A percentile compares a stretch with the other conserved stretches of the same genome.
phyloP scores from a whole-genome alignment of 2,797 vertebrate genomes.

The Rhinoraja longicauda region DNA sequence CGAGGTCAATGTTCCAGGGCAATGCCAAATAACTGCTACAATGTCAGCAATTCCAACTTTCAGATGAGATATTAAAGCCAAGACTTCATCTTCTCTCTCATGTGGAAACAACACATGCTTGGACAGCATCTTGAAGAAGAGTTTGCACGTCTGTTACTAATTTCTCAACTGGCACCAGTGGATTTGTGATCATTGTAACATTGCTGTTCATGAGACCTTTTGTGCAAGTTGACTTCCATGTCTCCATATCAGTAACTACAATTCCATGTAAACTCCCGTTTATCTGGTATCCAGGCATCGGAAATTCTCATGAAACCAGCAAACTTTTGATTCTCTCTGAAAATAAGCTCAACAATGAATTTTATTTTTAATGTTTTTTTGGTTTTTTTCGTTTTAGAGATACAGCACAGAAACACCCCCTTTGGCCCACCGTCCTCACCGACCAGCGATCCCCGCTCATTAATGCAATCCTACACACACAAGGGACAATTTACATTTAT shows the following conservation, averaged over 20 bases:
- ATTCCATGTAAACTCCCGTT: background rate
- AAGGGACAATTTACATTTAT: no score
- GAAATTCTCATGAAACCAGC: no score
- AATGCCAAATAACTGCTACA: background rate
- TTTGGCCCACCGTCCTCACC: no score
- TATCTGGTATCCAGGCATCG: no score
- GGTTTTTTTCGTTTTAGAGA: no score
- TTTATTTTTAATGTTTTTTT: no score
- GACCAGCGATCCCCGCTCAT: no score
- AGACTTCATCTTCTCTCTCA: background rate
- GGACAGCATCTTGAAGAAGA: background rate
- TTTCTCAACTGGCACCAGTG: background rate
- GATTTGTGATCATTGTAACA: background rate
- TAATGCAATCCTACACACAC: no score
- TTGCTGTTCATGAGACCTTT: background rate
- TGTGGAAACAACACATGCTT: background rate
- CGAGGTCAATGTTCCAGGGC: background rate
- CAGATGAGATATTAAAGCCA: background rate
- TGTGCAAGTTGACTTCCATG: background rate
- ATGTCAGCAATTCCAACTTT: background rate
- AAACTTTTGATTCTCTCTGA: no score
- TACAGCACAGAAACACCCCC: no score
- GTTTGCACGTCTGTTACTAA: background rate
- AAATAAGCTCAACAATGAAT: no score
- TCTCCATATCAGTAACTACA: background rate